Evolutionary conservation across 2,888 invertebrate genomes (phyloP).

Genomic region (Ametastegia equiseti): DNA sequence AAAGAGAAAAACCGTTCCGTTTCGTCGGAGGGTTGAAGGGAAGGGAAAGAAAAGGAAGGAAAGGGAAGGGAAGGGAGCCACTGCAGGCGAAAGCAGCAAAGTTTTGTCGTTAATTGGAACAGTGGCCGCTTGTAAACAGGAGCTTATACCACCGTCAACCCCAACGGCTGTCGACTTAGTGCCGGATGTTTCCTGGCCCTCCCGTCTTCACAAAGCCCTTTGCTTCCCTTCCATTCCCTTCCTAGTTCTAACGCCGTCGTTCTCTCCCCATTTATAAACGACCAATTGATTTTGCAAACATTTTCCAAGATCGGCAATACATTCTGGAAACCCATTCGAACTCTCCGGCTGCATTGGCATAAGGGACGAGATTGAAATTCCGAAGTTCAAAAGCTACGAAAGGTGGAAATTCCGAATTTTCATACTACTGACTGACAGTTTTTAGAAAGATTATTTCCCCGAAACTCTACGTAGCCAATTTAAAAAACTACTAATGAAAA

Average conservation of each 20-base stretch:
- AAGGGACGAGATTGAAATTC: no score
- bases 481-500: no score
- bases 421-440: no score
- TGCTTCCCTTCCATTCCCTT: no score
- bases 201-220: neutral
- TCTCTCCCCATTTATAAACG: neutral
- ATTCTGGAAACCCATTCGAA: neutral
- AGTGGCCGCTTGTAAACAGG: conserved; percentile 42
- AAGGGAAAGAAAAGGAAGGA: no score
- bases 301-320: neutral
- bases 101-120: conserved; percentile 41
- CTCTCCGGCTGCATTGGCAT: neutral
- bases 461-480: no score
- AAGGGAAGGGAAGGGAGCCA: neutral
- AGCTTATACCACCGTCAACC: conserved; percentile 2
- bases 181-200: conserved; percentile 57
- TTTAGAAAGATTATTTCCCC: no score
- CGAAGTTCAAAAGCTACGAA: no score
- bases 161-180: conserved; percentile 37
- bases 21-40: neutral
- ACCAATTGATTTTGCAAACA: neutral
- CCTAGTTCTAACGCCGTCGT: neutral
- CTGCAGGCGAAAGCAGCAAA: no score
- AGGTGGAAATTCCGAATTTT: no score
- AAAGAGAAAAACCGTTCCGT: conserved; percentile 5